phyloP scores from a whole-genome alignment of 2,113 vertebrate genomes.

The Azemiops feae region DNA sequence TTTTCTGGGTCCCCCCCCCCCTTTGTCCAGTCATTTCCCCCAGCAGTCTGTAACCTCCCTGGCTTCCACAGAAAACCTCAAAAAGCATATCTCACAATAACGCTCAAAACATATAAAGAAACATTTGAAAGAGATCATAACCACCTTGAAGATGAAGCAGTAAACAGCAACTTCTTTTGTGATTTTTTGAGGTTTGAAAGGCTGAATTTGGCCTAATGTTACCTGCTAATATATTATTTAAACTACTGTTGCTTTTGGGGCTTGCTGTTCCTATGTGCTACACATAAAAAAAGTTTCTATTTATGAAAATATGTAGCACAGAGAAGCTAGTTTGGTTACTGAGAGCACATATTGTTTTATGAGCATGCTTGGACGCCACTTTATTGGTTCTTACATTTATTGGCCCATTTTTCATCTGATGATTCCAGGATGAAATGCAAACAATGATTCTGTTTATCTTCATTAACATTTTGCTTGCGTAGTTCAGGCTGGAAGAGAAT shows the following conservation, averaged over 20 bases:
- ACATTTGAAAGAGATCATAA: neutral
- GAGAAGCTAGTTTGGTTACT: neutral
- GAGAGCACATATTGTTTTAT: neutral
- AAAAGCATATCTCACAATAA: neutral
- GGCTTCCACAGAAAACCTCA: neutral
- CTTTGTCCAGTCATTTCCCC: neutral
- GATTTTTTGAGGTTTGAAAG: neutral
- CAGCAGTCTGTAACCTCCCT: neutral
- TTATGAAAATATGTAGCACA: neutral
- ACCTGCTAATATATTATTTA: neutral
- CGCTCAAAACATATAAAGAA: neutral
- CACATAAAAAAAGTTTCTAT: neutral
- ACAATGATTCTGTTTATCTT: neutral
- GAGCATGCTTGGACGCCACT: neutral
- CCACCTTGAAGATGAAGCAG: neutral
- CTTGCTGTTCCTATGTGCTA: neutral
- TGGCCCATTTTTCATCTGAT: neutral
- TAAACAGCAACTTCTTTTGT: neutral
- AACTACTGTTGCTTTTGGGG: neutral
- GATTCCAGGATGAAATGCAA: neutral
- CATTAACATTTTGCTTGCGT: neutral
- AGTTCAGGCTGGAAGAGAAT: neutral
- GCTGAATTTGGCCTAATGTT: neutral
- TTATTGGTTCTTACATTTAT: neutral
- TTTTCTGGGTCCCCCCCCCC: neutral